phyloP scores from a whole-genome alignment of 2,888 invertebrate species.

The Yponomeuta plumbellus region DNA sequence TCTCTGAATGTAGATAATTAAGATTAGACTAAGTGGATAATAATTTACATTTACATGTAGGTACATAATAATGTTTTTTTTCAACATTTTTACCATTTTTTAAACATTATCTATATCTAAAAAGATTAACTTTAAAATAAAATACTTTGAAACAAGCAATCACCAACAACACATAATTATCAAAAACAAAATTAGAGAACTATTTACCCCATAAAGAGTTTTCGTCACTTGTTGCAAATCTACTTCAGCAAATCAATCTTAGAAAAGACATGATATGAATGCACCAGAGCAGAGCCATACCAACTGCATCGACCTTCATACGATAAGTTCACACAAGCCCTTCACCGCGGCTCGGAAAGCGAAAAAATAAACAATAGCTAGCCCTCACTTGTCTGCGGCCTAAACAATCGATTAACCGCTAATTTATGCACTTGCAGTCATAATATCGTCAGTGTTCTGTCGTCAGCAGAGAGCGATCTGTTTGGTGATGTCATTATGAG shows the following conservation, averaged over 20 bases:
- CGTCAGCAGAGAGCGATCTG: too few relatives aligned
- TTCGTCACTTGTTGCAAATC: too few relatives aligned
- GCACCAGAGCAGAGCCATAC: not conserved
- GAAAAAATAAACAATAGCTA: slow-evolving; percentile 67
- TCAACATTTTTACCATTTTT: too few relatives aligned
- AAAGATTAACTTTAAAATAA: too few relatives aligned
- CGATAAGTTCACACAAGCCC: slow-evolving; percentile 64
- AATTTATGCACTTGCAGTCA: slow-evolving; percentile 14
- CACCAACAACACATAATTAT: not conserved
- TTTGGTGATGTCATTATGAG: too few relatives aligned
- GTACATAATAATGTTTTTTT: too few relatives aligned
- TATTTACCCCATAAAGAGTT: too few relatives aligned
- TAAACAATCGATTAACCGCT: slow-evolving; percentile 12
- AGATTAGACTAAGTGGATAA: too few relatives aligned
- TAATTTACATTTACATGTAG: too few relatives aligned
- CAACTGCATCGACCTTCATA: slow-evolving; percentile 60
- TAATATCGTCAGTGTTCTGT: not conserved
- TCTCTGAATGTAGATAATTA: too few relatives aligned
- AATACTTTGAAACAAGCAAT: not conserved
- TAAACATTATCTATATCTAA: too few relatives aligned
- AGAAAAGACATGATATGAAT: not conserved
- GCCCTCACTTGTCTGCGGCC: slow-evolving; percentile 1
- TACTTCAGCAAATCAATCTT: not conserved
- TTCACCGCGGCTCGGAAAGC: slow-evolving; percentile 65
- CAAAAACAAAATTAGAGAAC: not conserved